Conservation (phyloP, 2,797 vertebrate species). For the Hypotaenidia okinawae region DNA sequence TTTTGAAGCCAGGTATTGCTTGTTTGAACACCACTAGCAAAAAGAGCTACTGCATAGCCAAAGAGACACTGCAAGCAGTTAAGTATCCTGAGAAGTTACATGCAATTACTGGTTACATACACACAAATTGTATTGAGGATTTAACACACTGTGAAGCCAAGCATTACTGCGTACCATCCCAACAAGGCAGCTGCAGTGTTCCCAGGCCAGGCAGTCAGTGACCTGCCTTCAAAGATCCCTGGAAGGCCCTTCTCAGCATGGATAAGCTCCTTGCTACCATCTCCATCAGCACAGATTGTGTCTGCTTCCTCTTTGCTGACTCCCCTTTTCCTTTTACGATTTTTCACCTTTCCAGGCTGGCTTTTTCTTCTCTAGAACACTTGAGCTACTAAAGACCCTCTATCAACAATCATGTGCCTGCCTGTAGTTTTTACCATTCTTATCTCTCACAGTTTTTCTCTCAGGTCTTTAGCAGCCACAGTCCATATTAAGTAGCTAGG, state of each 20-base stretch:
- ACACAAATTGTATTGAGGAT: neutral
- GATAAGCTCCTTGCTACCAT: neutral
- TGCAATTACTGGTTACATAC: neutral
- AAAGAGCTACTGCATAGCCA: neutral
- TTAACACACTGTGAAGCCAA: neutral
- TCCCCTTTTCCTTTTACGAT: neutral
- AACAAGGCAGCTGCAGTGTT: neutral
- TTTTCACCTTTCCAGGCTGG: neutral
- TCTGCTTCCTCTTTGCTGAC: neutral
- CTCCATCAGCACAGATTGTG: rapidly evolving
- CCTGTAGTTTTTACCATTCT: neutral
- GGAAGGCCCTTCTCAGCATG: neutral
- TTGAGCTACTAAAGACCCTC: neutral
- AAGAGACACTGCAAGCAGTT: neutral
- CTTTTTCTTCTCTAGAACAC: neutral
- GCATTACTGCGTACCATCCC: neutral
- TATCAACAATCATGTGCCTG: neutral
- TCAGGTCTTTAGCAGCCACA: neutral
- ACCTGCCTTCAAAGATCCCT: neutral
- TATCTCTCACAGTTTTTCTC: neutral
- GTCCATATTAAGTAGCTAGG: neutral
- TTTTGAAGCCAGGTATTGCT: neutral
- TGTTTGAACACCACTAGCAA: neutral
- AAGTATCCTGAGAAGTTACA: neutral
- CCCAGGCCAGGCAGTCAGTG: neutral